A percentile compares a stretch with the other conserved stretches of the same genome.
Conservation (phyloP, 2,113 vertebrate species). For the Lepisosteus osseus region DNA sequence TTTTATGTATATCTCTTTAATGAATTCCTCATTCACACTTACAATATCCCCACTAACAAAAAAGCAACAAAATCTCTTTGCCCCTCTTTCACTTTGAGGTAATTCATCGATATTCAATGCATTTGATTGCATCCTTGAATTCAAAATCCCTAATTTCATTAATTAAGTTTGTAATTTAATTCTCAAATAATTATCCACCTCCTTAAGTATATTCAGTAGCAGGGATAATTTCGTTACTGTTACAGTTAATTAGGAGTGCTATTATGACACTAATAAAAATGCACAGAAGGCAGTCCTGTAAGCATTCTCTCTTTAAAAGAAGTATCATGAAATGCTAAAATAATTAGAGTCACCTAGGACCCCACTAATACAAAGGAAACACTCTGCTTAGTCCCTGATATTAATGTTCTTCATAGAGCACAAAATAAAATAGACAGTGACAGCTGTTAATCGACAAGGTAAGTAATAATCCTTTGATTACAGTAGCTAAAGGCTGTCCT, state of each 20-base stretch:
- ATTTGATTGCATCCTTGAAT: slow-evolving; percentile 14
- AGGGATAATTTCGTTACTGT: slow-evolving; percentile 22
- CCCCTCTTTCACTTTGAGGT: neutral
- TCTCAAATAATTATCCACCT: slow-evolving; percentile 23
- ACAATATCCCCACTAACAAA: neutral
- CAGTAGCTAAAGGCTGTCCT: slow-evolving; percentile 60
- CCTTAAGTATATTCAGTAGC: slow-evolving; percentile 11
- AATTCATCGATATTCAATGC: neutral
- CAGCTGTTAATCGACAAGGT: slow-evolving; percentile 62
- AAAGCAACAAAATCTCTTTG: neutral
- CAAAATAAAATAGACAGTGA: slow-evolving; percentile 31
- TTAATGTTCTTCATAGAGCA: slow-evolving; percentile 24
- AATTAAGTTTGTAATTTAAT: slow-evolving; percentile 25
- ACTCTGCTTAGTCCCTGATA: slow-evolving; percentile 40
- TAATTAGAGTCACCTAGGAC: slow-evolving; percentile 31
- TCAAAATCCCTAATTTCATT: slow-evolving; percentile 17
- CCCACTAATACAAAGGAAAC: slow-evolving; percentile 38
- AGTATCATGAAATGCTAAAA: slow-evolving; percentile 25
- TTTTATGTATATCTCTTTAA: no score
- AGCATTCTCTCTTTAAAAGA: slow-evolving; percentile 8
- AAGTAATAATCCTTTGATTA: slow-evolving; percentile 67
- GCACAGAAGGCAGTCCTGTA: slow-evolving; percentile 1
- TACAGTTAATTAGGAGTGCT: slow-evolving; percentile 24
- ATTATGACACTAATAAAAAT: slow-evolving; percentile 22
- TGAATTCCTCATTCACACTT: no score